phyloP scores from a whole-genome alignment of 2,797 vertebrate genomes.

The Molossus molossus region DNA sequence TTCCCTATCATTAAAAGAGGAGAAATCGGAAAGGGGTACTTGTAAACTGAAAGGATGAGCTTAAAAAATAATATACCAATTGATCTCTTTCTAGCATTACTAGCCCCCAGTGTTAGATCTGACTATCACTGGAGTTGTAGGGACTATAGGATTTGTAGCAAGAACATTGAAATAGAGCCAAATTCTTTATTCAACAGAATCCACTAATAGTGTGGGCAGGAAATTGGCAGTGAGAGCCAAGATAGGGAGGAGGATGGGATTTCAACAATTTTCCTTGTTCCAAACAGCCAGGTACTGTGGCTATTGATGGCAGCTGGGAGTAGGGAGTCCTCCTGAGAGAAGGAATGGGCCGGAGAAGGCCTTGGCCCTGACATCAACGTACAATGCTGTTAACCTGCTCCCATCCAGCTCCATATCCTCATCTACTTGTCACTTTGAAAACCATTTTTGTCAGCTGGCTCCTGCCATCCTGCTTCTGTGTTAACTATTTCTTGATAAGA shows the following conservation, averaged over 20 bases:
- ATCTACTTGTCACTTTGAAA: constrained; percentile 81
- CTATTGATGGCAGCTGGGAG: constrained; percentile 17
- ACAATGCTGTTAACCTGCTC: constrained; percentile 83
- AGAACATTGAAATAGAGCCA: background rate
- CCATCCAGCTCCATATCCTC: constrained; percentile 78
- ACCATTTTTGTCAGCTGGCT: constrained; percentile 83
- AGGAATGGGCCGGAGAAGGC: constrained; percentile 18
- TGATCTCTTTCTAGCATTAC: constrained; percentile 34
- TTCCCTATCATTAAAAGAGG: constrained; percentile 56
- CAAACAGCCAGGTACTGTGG: constrained; percentile 45
- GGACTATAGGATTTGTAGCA: background rate
- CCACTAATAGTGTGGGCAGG: background rate
- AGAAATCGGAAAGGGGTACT: constrained; percentile 48
- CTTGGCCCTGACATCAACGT: constrained; percentile 62
- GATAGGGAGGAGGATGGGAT: background rate
- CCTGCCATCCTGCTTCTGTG: constrained; percentile 50
- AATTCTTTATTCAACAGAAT: constrained; percentile 32
- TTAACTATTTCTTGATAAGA: constrained; percentile 83
- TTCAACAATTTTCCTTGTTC: constrained; percentile 72
- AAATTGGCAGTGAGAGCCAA: background rate
- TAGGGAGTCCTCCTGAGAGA: constrained; percentile 39
- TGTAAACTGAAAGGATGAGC: constrained; percentile 67
- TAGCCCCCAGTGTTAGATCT: background rate
- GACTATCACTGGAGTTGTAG: background rate
- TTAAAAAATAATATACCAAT: constrained; percentile 55